Percentiles rank a stretch among this genome's conserved stretches.
Evolutionary conservation across 2,113 vertebrate species (phyloP).

Genomic region (Vimba vimba): DNA sequence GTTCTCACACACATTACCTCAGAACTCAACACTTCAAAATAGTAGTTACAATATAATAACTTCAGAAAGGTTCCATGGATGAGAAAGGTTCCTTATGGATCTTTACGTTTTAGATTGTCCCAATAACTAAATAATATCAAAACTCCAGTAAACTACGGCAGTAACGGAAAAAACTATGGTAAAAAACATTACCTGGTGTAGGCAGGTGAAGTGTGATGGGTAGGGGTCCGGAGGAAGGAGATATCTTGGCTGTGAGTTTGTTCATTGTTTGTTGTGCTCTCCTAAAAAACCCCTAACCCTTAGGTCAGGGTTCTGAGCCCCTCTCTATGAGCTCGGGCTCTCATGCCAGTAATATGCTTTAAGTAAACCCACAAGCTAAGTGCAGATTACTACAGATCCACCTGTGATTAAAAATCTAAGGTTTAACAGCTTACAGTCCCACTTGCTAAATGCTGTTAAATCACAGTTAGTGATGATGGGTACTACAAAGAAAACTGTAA

Average conservation of each 20-base stretch:
- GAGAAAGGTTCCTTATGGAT: too few relatives aligned
- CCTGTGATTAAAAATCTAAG: constrained; percentile 25
- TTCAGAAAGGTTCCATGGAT: too few relatives aligned
- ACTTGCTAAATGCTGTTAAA: background rate
- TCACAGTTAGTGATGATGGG: background rate
- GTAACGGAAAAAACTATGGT: too few relatives aligned
- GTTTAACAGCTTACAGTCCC: constrained; percentile 3
- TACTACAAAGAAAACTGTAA: too few relatives aligned
- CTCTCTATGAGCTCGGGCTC: background rate
- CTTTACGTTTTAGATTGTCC: too few relatives aligned
- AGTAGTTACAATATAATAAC: too few relatives aligned
- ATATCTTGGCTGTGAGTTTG: constrained; percentile 58
- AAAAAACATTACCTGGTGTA: constrained; percentile 48
- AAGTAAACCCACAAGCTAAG: constrained; percentile 33
- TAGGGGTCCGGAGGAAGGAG: constrained; percentile 38
- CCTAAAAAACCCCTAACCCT: background rate
- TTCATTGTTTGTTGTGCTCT: constrained; percentile 52
- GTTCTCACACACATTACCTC: too few relatives aligned
- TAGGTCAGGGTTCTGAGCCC: background rate
- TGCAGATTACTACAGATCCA: constrained; percentile 19
- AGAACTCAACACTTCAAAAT: too few relatives aligned
- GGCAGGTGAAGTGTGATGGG: constrained; percentile 32
- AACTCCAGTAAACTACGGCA: background rate
- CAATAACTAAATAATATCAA: too few relatives aligned
- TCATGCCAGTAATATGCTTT: constrained; percentile 21